Evolutionary conservation across 2,888 invertebrate genomes (phyloP).

Genomic region (Platycheirus rosarum): DNA sequence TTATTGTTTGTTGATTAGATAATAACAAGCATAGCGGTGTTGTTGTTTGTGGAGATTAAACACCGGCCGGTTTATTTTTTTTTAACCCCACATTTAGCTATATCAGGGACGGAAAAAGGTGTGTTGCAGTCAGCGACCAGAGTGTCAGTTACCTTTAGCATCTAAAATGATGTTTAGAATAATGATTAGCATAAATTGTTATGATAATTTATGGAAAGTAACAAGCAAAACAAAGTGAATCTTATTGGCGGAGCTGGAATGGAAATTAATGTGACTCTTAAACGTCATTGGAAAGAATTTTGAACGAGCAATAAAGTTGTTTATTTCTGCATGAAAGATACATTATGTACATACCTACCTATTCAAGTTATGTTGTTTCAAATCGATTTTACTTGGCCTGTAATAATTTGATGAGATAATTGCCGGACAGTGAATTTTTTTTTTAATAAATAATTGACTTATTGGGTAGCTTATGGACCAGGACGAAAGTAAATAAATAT

Average conservation of each 20-base stretch:
- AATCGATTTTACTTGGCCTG: too few species aligned
- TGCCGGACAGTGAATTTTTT: too few species aligned
- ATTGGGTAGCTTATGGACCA: too few species aligned
- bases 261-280: too few species aligned
- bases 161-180: slow-evolving; percentile 16
- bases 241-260: neutral
- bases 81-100: slow-evolving; percentile 10
- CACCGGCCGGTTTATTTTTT: slow-evolving; percentile 47
- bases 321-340: too few species aligned
- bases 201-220: slow-evolving; percentile 26
- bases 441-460: too few species aligned
- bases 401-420: too few species aligned
- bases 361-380: too few species aligned
- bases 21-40: slow-evolving; percentile 8
- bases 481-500: too few species aligned
- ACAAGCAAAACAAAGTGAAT: neutral
- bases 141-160: slow-evolving; percentile 56
- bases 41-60: slow-evolving; percentile 26
- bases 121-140: slow-evolving; percentile 37
- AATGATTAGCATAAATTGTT: slow-evolving; percentile 5
- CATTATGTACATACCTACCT: too few species aligned
- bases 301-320: too few species aligned
- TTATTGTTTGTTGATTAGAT: slow-evolving; percentile 46
- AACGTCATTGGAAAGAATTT: too few species aligned
- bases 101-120: slow-evolving; percentile 21